Percentiles rank a stretch among this genome's conserved stretches.
Evolutionary conservation across 2,888 invertebrate species (phyloP).

Genomic region (Melipona beecheii): DNA sequence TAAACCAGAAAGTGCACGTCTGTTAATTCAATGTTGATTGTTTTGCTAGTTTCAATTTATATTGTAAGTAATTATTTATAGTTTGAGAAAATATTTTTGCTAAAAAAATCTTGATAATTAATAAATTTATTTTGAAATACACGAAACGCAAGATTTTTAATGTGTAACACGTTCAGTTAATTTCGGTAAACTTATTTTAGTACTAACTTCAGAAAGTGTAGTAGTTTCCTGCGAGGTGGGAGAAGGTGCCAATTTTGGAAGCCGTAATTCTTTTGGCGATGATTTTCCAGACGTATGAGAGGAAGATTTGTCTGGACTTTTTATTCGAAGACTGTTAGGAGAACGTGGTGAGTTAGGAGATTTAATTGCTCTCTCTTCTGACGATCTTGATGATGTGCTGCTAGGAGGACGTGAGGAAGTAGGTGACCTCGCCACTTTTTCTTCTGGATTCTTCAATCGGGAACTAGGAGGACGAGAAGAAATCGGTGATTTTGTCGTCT

Average conservation of each 20-base stretch:
- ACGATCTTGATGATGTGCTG: conserved; percentile 62
- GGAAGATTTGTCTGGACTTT: conserved; percentile 61
- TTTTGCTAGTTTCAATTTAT: not conserved
- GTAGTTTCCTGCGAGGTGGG: conserved; percentile 51
- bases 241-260: conserved; percentile 71
- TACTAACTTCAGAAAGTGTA: conserved; percentile 32
- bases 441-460: not conserved
- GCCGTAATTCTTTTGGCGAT: conserved; percentile 71
- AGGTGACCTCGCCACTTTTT: conserved; percentile 1
- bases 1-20: not conserved
- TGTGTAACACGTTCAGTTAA: conserved; percentile 69
- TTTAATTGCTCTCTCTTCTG: conserved; percentile 37
- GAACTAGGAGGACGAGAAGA: conserved; percentile 4
- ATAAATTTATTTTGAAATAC: not conserved
- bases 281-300: conserved; percentile 47
- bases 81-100: not conserved
- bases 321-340: conserved; percentile 63
- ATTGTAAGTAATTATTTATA: not conserved
- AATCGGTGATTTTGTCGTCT: not conserved
- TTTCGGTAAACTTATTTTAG: conserved; percentile 73
- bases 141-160: conserved; percentile 40
- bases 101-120: not conserved
- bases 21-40: not conserved
- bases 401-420: conserved; percentile 60
- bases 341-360: conserved; percentile 55